Conservation (phyloP, 2,797 vertebrate species). For the Semotilus atromaculatus region DNA sequence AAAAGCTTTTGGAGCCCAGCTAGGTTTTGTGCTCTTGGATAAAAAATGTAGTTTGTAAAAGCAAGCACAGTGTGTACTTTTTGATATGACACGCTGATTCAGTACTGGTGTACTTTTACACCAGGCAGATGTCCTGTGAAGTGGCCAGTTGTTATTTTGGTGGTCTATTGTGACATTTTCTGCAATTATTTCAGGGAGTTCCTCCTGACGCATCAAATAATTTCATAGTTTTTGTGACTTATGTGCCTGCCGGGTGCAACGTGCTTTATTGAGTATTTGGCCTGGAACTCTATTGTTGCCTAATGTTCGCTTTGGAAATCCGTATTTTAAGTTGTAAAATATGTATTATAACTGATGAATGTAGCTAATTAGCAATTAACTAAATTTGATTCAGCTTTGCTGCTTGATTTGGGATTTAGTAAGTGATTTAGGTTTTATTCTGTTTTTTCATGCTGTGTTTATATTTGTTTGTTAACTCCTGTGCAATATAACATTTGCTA, state of each 20-base stretch:
- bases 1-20: neutral
- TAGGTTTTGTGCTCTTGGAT: constrained; percentile 10
- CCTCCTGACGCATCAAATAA: neutral
- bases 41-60: neutral
- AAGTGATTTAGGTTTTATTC: too few relatives aligned
- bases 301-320: neutral
- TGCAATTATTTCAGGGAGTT: neutral
- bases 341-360: too few relatives aligned
- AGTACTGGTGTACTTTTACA: neutral
- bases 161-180: neutral
- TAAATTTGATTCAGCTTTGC: neutral
- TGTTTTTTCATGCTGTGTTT: too few relatives aligned
- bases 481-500: neutral
- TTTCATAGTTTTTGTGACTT: neutral
- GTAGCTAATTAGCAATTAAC: neutral
- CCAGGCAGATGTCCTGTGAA: neutral
- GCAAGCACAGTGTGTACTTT: neutral
- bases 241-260: neutral
- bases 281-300: neutral
- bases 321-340: neutral
- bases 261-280: neutral
- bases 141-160: neutral
- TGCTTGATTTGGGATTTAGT: neutral
- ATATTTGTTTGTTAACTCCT: neutral
- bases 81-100: neutral